Conservation (phyloP, 2,797 vertebrate species). For the Xenops minutus region DNA sequence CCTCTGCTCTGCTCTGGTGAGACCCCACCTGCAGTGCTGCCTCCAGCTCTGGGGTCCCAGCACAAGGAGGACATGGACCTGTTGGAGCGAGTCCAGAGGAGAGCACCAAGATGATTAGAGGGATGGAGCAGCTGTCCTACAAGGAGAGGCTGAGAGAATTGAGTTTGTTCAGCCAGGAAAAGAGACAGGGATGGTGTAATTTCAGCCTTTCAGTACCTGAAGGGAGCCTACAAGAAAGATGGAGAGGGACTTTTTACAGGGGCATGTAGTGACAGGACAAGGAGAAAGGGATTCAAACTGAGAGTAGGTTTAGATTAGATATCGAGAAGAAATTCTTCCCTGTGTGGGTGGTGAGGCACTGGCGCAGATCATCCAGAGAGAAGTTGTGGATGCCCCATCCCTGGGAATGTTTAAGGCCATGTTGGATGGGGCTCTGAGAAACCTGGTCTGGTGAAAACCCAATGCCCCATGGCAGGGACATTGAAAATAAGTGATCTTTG, state of each 20-base stretch:
- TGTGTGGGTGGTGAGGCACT: fast-evolving
- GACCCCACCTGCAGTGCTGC: neutral
- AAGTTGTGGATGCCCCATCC: neutral
- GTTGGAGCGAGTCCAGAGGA: neutral
- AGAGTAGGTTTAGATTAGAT: neutral
- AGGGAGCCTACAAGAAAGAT: neutral
- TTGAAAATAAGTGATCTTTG: neutral
- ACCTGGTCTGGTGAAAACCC: fast-evolving
- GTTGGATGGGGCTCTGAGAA: neutral
- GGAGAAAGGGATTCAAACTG: neutral
- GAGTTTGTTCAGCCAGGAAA: neutral
- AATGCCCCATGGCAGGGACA: neutral
- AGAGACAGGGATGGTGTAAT: neutral
- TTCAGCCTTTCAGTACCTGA: too few species aligned
- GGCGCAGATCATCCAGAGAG: neutral
- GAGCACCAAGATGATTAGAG: neutral
- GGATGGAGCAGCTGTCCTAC: fast-evolving
- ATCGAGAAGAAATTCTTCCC: neutral
- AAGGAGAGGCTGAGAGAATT: neutral
- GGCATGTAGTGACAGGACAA: neutral
- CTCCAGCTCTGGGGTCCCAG: neutral
- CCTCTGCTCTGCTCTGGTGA: neutral
- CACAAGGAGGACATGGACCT: neutral
- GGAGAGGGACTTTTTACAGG: neutral
- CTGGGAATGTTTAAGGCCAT: neutral